Conservation (phyloP, 2,888 invertebrate genomes). For the Cataglyphis albicans region DNA sequence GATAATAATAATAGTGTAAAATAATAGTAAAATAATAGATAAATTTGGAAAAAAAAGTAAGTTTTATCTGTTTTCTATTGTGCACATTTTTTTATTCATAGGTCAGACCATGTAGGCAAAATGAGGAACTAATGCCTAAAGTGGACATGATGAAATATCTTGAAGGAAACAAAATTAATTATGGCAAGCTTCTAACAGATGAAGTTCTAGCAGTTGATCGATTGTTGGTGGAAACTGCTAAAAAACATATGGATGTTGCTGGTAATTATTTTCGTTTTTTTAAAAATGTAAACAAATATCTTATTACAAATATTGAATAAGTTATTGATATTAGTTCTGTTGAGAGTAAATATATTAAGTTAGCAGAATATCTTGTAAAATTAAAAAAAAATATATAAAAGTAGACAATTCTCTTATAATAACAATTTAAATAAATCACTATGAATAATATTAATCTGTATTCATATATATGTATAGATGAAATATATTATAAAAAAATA, state of each 20-base stretch:
- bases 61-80: background rate
- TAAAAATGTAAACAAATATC: background rate
- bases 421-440: background rate
- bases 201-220: conserved; percentile 95
- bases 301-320: background rate
- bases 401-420: background rate
- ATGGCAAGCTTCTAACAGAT: conserved; percentile 93
- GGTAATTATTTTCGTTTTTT: conserved; percentile 83
- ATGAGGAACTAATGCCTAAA: conserved; percentile 75
- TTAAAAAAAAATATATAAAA: background rate
- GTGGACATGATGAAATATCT: conserved; percentile 88
- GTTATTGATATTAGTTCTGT: background rate
- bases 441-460: background rate
- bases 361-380: background rate
- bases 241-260: conserved; percentile 90
- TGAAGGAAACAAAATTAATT: conserved; percentile 92
- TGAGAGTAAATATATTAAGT: background rate
- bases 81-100: conserved; percentile 59
- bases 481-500: background rate
- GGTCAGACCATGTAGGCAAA: conserved; percentile 80
- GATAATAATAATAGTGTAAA: no score
- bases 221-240: conserved; percentile 93
- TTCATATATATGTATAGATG: background rate
- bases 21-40: no score
- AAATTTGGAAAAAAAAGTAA: background rate